These are phyloP conservation scores for Achroia grisella DNA, from an alignment of 1,140 invertebrate species.

Conservation along the genomic window DNA sequence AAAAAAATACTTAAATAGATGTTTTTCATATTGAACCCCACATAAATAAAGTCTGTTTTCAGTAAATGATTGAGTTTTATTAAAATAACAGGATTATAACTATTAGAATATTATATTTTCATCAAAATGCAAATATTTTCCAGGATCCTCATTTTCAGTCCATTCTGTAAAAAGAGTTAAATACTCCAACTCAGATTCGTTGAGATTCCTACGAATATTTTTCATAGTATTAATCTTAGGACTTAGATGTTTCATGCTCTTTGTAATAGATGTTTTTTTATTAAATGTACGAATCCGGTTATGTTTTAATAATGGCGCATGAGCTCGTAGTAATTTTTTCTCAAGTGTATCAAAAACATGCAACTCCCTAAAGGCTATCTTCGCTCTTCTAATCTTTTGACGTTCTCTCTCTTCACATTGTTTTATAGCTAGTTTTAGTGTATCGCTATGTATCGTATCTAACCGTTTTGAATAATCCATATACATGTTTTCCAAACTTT, in stretches of 20 bases:
- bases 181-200: constrained; percentile 42
- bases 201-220: constrained; percentile 5
- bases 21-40: constrained; percentile 53
- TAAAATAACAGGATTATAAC: not conserved
- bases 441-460: constrained; percentile 32
- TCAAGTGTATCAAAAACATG: constrained; percentile 38
- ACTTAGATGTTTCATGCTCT: no score
- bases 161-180: constrained; percentile 54
- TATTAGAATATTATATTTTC: no score
- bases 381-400: constrained; percentile 30
- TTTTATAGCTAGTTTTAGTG: constrained; percentile 29
- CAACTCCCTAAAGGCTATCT: constrained; percentile 40
- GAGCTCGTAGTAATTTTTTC: constrained; percentile 29
- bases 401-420: constrained; percentile 32
- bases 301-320: constrained; percentile 13
- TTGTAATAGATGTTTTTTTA: no score
- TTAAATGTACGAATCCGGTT: no score
- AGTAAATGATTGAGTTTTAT: constrained; percentile 27
- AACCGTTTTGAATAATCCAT: constrained; percentile 42
- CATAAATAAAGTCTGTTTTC: constrained; percentile 65
- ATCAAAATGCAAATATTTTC: constrained; percentile 22
- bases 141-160: constrained; percentile 41
- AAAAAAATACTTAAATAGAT: constrained; percentile 36
- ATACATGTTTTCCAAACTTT: constrained; percentile 44
- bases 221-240: no score